A percentile compares a stretch with the other conserved stretches of the same genome.
phyloP scores from a whole-genome alignment of 37 sponge, comb jelly and placozoan genomes.

The Aphrocallistes beatrix region DNA sequence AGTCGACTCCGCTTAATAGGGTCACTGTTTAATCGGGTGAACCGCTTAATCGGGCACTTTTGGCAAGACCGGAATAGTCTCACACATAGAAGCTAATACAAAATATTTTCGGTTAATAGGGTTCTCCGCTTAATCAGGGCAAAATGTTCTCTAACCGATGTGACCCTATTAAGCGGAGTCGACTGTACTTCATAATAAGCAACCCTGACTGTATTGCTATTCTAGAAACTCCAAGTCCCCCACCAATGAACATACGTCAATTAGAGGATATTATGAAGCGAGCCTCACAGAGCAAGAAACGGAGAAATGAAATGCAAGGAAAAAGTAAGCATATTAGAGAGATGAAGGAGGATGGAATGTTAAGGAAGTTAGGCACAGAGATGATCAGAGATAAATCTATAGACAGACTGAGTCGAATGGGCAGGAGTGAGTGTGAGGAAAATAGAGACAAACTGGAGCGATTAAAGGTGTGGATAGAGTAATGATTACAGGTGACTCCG shows the following conservation, averaged over 20 bases:
- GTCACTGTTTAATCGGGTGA: too few relatives aligned
- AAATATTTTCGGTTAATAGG: too few relatives aligned
- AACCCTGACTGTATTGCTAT: neutral
- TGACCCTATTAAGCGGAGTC: too few relatives aligned
- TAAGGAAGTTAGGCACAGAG: neutral
- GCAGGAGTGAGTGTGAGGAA: neutral
- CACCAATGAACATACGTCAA: neutral
- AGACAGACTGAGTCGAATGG: neutral
- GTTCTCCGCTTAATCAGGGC: too few relatives aligned
- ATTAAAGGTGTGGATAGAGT: neutral
- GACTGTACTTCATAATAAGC: too few relatives aligned
- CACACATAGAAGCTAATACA: too few relatives aligned
- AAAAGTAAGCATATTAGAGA: neutral
- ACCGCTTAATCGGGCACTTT: too few relatives aligned
- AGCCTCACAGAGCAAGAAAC: neutral
- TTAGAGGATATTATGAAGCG: neutral
- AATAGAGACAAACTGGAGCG: neutral
- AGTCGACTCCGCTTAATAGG: too few relatives aligned
- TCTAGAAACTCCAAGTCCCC: neutral
- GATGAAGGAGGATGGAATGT: neutral
- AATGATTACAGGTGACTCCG: too few relatives aligned
- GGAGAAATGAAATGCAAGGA: neutral
- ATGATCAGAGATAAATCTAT: neutral
- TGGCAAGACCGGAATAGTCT: too few relatives aligned
- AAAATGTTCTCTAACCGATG: too few relatives aligned